Evolutionary conservation across 2,797 vertebrate species (phyloP).

Genomic region (Cichlasoma orientale): DNA sequence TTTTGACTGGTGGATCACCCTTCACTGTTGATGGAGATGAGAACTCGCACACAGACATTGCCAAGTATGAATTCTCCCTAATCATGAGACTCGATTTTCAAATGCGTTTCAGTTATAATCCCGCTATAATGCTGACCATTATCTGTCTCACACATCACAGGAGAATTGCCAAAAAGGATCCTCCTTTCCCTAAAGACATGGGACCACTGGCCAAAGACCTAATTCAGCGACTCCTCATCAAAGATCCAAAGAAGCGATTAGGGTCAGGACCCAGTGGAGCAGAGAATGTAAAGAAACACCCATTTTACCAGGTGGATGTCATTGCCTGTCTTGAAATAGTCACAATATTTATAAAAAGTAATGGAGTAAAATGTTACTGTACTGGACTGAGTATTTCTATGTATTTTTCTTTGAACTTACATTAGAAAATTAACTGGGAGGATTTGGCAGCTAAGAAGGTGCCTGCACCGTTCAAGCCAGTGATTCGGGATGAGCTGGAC

Average conservation of each 20-base stretch:
- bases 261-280: conserved; percentile 90
- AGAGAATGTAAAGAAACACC: conserved; percentile 92
- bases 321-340: not conserved
- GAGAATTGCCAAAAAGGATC: conserved; percentile 97
- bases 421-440: conserved; percentile 95
- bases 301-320: conserved; percentile 91
- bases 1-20: conserved; percentile 95
- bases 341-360: conserved; percentile 27
- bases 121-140: conserved; percentile 14
- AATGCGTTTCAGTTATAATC: not conserved
- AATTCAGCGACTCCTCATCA: conserved; percentile 91
- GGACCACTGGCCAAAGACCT: conserved; percentile 91
- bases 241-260: conserved; percentile 94
- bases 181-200: conserved; percentile 95
- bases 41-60: conserved; percentile 97
- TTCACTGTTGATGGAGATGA: conserved; percentile 97
- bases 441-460: conserved; percentile 96
- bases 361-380: conserved; percentile 3
- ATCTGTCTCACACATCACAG: conserved; percentile 74
- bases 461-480: conserved; percentile 92
- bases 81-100: not conserved
- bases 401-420: conserved; percentile 4
- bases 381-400: conserved; percentile 5
- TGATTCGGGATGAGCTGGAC: conserved; percentile 96
- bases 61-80: conserved; percentile 84